These are phyloP conservation scores for Prochilodus magdalenae DNA, from an alignment of 2,113 vertebrate species.

Conservation along the genomic window DNA sequence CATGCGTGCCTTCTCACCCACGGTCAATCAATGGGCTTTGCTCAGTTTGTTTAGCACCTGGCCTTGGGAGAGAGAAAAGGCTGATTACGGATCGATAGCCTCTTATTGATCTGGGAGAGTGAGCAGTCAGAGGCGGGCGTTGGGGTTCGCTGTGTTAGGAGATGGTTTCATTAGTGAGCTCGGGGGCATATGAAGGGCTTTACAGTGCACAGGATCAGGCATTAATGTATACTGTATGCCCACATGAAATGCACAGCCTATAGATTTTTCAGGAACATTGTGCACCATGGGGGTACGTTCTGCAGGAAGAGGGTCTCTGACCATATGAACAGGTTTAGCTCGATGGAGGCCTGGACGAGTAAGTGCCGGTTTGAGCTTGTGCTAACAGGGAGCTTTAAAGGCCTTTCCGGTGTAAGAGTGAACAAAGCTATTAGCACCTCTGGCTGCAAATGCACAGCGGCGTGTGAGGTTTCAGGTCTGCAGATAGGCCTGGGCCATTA, in stretches of 20 bases:
- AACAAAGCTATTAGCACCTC: too few species aligned
- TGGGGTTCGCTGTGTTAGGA: neutral
- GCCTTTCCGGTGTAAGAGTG: too few species aligned
- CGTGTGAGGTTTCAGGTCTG: too few species aligned
- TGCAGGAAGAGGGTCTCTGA: too few species aligned
- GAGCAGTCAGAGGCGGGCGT: constrained; percentile 7
- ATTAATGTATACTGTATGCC: neutral
- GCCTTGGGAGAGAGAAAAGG: neutral
- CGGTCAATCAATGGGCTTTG: neutral
- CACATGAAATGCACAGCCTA: neutral
- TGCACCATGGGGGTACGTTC: too few species aligned
- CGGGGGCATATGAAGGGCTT: neutral
- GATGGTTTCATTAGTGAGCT: constrained; percentile 2
- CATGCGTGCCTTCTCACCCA: neutral
- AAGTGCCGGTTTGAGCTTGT: too few species aligned
- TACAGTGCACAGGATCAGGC: neutral
- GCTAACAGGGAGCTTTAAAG: too few species aligned
- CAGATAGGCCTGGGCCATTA: too few species aligned
- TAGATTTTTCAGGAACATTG: neutral
- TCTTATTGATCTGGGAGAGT: constrained; percentile 3
- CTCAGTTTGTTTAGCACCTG: too few species aligned
- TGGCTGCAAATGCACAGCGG: too few species aligned
- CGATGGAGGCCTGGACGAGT: too few species aligned
- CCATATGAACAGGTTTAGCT: too few species aligned
- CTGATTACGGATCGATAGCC: constrained; percentile 21